phyloP scores from a whole-genome alignment of 2,797 vertebrate species.

The Avahi laniger region DNA sequence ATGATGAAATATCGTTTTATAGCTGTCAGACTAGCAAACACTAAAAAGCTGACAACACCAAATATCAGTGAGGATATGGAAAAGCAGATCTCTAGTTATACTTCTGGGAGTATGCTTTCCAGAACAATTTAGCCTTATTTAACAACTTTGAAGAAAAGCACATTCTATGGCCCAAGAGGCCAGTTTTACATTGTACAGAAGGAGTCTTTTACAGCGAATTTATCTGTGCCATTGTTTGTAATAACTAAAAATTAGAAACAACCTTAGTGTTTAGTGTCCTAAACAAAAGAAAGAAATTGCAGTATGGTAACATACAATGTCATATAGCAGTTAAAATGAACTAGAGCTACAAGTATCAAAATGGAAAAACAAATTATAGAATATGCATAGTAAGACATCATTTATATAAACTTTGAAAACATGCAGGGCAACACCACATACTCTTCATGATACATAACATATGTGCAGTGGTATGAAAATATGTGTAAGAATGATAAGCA shows the following conservation, averaged over 20 bases:
- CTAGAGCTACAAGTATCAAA: slow-evolving; percentile 49
- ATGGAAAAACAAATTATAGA: slow-evolving; percentile 34
- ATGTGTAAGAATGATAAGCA: slow-evolving; percentile 60
- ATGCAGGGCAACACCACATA: slow-evolving; percentile 50
- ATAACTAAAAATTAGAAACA: slow-evolving; percentile 40
- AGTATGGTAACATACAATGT: neutral
- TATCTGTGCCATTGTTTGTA: neutral
- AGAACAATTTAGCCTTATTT: neutral
- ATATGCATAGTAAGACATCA: slow-evolving; percentile 47
- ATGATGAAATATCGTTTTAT: neutral
- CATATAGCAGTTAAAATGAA: slow-evolving; percentile 34
- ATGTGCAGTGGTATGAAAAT: slow-evolving; percentile 62
- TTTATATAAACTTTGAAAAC: slow-evolving; percentile 68
- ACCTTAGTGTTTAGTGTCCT: neutral
- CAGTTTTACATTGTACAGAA: neutral
- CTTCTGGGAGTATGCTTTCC: neutral
- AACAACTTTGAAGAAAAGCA: neutral
- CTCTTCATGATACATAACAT: slow-evolving; percentile 68
- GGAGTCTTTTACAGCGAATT: neutral
- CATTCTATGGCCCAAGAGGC: neutral
- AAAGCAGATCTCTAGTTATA: neutral
- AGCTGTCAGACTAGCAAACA: neutral
- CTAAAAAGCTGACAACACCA: neutral
- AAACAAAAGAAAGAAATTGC: slow-evolving; percentile 38
- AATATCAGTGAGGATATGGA: neutral